A percentile compares a stretch with the other conserved stretches of the same genome.
These are phyloP conservation scores for Phalera bucephala DNA, from an alignment of 2,888 invertebrate species.

Conservation along the genomic window DNA sequence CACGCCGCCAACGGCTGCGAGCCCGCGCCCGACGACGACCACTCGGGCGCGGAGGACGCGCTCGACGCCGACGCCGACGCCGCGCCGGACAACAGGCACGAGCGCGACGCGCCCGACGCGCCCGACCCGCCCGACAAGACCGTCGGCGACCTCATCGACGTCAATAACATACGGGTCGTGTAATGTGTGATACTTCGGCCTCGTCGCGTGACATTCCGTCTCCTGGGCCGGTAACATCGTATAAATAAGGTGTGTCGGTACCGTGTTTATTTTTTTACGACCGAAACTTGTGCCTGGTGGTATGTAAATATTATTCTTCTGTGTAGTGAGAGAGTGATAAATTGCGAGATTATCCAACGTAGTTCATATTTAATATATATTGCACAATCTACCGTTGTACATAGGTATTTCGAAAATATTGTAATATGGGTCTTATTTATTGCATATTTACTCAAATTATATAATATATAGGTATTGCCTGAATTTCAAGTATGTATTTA, in stretches of 20 bases:
- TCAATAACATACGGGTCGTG: conserved; percentile 59
- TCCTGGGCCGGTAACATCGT: no score
- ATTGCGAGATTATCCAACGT: background rate
- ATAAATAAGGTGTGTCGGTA: no score
- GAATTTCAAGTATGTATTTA: no score
- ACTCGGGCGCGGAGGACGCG: conserved; percentile 41
- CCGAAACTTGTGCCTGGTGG: background rate
- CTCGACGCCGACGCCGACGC: conserved; percentile 23
- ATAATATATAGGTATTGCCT: no score
- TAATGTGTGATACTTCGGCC: no score
- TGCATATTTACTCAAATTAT: no score
- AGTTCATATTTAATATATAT: background rate
- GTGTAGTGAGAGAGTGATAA: conserved; percentile 1
- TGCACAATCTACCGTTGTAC: background rate
- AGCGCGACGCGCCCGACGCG: conserved; percentile 22
- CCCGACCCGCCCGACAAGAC: conserved; percentile 63
- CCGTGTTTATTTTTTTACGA: background rate
- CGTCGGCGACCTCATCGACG: conserved; percentile 41
- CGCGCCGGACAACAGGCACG: conserved; percentile 36
- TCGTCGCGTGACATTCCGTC: no score
- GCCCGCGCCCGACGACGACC: conserved; percentile 10
- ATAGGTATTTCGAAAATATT: no score
- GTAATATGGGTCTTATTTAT: no score
- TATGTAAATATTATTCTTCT: conserved; percentile 1
- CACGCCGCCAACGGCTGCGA: conserved; percentile 22